Percentiles rank a stretch among this genome's conserved stretches.
Conservation (phyloP, 2,888 invertebrate genomes). For the Dastarcus helophoroides region DNA sequence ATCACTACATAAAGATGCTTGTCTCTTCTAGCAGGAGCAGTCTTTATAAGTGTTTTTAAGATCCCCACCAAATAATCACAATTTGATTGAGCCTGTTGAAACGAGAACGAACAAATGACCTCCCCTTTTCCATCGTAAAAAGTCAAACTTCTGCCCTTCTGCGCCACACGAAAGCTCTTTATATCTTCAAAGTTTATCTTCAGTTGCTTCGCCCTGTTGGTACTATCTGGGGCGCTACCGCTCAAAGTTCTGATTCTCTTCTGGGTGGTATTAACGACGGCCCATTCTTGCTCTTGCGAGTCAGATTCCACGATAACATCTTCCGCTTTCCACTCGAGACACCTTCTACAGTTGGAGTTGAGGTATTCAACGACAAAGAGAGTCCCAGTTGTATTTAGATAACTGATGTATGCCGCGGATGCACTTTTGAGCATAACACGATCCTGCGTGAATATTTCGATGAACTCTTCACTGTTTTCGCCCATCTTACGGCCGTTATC, state of each 20-base stretch:
- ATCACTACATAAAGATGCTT: slow-evolving; percentile 60
- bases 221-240: slow-evolving; percentile 38
- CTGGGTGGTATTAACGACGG: slow-evolving; percentile 65
- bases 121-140: slow-evolving; percentile 62
- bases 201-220: slow-evolving; percentile 40
- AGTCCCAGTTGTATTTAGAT: slow-evolving; percentile 49
- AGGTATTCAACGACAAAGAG: slow-evolving; percentile 55
- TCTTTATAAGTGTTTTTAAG: slow-evolving; percentile 51
- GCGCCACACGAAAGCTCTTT: slow-evolving; percentile 48
- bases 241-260: slow-evolving; percentile 51
- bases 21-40: slow-evolving; percentile 59
- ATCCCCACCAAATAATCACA: slow-evolving; percentile 62
- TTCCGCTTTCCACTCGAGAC: slow-evolving; percentile 70
- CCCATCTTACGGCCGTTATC: too few species aligned
- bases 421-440: slow-evolving; percentile 63
- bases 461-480: slow-evolving; percentile 24
- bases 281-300: slow-evolving; percentile 75
- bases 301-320: slow-evolving; percentile 69
- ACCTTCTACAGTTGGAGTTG: slow-evolving; percentile 34
- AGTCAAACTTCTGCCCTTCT: slow-evolving; percentile 35
- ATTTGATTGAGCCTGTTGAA: slow-evolving; percentile 70
- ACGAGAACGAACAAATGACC: slow-evolving; percentile 70
- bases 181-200: slow-evolving; percentile 51
- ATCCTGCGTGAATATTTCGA: slow-evolving; percentile 67
- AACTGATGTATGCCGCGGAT: slow-evolving; percentile 48